Conservation (phyloP, 1,140 invertebrate genomes). For the Atopsyche davidsoni region DNA sequence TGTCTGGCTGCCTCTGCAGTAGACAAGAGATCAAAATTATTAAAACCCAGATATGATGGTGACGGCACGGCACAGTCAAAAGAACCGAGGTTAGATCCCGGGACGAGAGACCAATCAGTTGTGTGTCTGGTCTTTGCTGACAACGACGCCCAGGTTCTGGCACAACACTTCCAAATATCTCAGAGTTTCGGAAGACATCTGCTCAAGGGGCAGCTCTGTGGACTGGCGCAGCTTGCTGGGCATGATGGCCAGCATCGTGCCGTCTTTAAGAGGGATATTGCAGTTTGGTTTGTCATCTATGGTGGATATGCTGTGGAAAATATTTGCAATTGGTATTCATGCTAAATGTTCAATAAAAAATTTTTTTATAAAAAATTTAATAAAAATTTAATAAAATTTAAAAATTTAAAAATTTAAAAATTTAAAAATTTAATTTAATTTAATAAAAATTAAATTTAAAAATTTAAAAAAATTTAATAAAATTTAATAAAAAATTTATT, state of each 20-base stretch:
- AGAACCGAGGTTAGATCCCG: no score
- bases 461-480: not conserved
- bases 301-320: slow-evolving; percentile 21
- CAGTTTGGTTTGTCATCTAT: slow-evolving; percentile 53
- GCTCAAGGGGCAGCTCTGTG: no score
- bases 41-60: no score
- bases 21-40: no score
- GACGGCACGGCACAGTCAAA: no score
- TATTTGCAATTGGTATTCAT: not conserved
- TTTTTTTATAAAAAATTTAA: not conserved
- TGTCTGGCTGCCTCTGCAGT: no score
- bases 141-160: no score
- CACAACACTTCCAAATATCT: no score
- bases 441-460: not conserved
- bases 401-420: not conserved
- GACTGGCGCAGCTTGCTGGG: slow-evolving; percentile 53
- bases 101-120: no score
- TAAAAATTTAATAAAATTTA: not conserved
- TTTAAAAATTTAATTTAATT: not conserved
- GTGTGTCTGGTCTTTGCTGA: no score
- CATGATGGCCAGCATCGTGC: slow-evolving; percentile 54
- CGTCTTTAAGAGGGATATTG: slow-evolving; percentile 56
- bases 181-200: no score
- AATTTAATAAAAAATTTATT: slow-evolving; percentile 1
- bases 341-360: not conserved